phyloP scores from a whole-genome alignment of 2,888 invertebrate species.

The Lampropteryx suffumata region DNA sequence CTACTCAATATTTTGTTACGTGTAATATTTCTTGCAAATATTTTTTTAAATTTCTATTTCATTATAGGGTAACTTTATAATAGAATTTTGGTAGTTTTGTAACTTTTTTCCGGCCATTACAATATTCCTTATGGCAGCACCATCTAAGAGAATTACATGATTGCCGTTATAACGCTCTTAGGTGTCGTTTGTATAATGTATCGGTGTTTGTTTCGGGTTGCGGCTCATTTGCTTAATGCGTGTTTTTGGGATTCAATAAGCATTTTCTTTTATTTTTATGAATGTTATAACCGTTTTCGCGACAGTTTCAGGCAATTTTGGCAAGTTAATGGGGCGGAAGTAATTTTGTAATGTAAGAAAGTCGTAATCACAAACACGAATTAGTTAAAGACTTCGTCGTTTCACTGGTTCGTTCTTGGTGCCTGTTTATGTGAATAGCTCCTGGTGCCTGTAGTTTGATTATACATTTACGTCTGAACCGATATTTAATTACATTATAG shows the following conservation, averaged over 20 bases:
- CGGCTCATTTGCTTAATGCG: conserved; percentile 27
- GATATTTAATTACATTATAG: too few relatives aligned
- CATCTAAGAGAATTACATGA: conserved; percentile 26
- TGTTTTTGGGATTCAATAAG: conserved; percentile 23
- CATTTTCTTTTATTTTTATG: conserved; percentile 25
- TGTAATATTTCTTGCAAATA: too few relatives aligned
- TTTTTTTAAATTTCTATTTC: too few relatives aligned
- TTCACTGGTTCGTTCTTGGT: neutral
- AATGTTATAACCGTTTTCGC: conserved; percentile 18
- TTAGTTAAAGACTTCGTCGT: neutral
- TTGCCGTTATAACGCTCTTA: conserved; percentile 33
- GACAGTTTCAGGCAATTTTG: conserved; percentile 17
- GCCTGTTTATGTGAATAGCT: too few relatives aligned
- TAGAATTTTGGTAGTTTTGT: too few relatives aligned
- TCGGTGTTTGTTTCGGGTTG: conserved; percentile 26
- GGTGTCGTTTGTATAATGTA: conserved; percentile 29
- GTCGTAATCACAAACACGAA: neutral
- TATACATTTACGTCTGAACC: too few relatives aligned
- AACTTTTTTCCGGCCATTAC: conserved; percentile 1
- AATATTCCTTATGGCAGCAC: conserved; percentile 8
- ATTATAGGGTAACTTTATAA: too few relatives aligned
- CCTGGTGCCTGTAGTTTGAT: too few relatives aligned
- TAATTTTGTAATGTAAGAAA: conserved; percentile 13
- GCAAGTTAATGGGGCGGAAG: conserved; percentile 15
- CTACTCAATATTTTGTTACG: too few relatives aligned